Percentiles rank a stretch among this genome's conserved stretches.
These are phyloP conservation scores for Orchestes rusci DNA, from an alignment of 2,888 invertebrate species.

Conservation along the genomic window DNA sequence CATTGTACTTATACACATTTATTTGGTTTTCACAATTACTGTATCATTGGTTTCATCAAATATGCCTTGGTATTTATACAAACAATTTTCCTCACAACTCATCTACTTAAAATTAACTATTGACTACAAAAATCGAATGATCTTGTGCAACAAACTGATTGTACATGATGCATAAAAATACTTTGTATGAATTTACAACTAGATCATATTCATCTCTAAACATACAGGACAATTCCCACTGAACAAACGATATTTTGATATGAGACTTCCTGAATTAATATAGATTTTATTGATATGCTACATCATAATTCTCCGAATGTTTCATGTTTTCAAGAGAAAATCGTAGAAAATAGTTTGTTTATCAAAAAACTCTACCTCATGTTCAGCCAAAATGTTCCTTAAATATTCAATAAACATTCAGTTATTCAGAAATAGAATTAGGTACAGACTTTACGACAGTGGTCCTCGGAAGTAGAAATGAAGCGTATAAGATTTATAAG, in stretches of 20 bases:
- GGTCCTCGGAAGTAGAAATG: slow-evolving; percentile 23
- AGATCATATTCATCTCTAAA: slow-evolving; percentile 7
- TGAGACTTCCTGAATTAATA: too few relatives aligned
- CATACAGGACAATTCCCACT: too few relatives aligned
- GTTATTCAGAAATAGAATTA: too few relatives aligned
- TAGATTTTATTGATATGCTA: too few relatives aligned
- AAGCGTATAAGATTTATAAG: slow-evolving; percentile 12
- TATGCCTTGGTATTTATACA: slow-evolving; percentile 18
- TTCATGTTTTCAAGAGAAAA: neutral
- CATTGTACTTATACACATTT: slow-evolving; percentile 20
- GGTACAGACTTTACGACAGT: slow-evolving; percentile 22
- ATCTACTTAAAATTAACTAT: slow-evolving; percentile 14
- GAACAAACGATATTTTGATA: too few relatives aligned
- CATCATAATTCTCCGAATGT: too few relatives aligned
- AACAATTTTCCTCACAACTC: slow-evolving; percentile 11
- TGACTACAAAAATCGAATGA: slow-evolving; percentile 7
- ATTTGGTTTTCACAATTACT: slow-evolving; percentile 22
- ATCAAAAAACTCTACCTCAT: too few relatives aligned
- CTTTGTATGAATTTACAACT: slow-evolving; percentile 11
- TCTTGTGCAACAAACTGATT: slow-evolving; percentile 18
- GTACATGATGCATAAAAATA: slow-evolving; percentile 22
- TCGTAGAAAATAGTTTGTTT: neutral
- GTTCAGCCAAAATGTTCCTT: too few relatives aligned
- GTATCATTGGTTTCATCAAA: slow-evolving; percentile 15
- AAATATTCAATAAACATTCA: too few relatives aligned